Base-by-base conservation (phyloP, 2,113 vertebrate species). In the Saccopteryx leptura region DNA sequence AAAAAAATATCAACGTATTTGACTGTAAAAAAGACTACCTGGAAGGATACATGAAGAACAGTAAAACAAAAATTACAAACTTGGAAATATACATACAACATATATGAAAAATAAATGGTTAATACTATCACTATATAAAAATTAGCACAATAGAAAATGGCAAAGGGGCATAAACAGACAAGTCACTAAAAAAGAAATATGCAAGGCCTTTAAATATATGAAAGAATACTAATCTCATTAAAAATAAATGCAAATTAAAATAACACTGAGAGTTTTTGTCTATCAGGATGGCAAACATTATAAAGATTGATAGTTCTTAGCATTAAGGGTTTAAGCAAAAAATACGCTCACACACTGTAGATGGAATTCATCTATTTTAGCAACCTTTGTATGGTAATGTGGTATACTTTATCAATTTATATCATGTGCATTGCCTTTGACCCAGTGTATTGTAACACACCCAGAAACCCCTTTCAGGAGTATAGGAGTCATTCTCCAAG, bases 131-230 rank as follows among this genome's bases (percentile, higher is more conserved):
- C 2, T 86, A 23, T 8, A 82, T 71, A 58, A 91, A 89, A 68
- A 80, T 85, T 31, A 85, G 54, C 46, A 83, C 50, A 91, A 58
- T 48, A 92, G 88, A 78, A 96, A 78, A 72, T 93, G 31, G 7
- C 81, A 84, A 83, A 94, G 60, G 31, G 19, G 1, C 4, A 92
- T 66, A 68, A 91, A 68, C 6, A 76, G 39, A 21, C 39, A 93
- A 91, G 18, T 80, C 76, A 83, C 72, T 91, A n/a, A 95, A 95
- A 26, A 96, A 84, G 54, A 96, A 89, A 96, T 80, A 89, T n/a
- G 24, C 28, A 65, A 92, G 84, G 39, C 56, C 74, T 94, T 95
- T 92, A 88, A 95, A 78, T 94, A 89, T 58, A 33, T 85, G 83
- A 65, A 80, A 65, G 86, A 14, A 92, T 78, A 96, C 90, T 85